phyloP scores from a whole-genome alignment of 2,797 vertebrate species.

The Euphonia xanthogaster region DNA sequence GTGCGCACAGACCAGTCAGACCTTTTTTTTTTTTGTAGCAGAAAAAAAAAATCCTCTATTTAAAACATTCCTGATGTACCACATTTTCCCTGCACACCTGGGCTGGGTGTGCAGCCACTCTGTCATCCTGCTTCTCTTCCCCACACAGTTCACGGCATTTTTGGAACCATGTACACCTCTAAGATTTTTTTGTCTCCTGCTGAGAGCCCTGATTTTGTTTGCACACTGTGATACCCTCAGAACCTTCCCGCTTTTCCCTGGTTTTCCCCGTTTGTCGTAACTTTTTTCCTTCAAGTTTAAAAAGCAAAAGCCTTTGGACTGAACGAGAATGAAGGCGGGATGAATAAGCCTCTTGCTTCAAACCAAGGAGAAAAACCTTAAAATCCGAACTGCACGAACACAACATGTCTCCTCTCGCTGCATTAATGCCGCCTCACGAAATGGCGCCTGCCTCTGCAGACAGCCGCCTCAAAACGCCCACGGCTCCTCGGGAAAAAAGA shows the following conservation, averaged over 20 bases:
- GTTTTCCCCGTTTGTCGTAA: neutral
- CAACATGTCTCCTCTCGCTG: conserved; percentile 41
- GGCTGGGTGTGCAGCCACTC: rapidly evolving
- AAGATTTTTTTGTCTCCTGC: neutral
- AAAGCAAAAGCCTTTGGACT: neutral
- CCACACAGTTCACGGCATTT: neutral
- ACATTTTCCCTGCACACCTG: neutral
- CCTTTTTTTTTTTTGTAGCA: neutral
- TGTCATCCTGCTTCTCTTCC: neutral
- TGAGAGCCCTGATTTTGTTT: neutral
- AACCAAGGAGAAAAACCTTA: neutral
- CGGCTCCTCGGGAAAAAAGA: neutral
- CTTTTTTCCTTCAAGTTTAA: neutral
- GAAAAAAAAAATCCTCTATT: neutral
- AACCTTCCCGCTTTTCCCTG: neutral
- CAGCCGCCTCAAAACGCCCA: neutral
- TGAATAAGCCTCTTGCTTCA: neutral
- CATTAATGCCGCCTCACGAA: neutral
- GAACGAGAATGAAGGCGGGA: neutral
- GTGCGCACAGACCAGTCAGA: neutral
- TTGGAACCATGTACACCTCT: neutral
- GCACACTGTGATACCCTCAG: neutral
- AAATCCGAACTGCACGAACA: neutral
- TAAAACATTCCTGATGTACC: neutral
- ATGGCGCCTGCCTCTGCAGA: conserved; percentile 42